Evolutionary conservation across 1,140 invertebrate species (phyloP).

Genomic region (Nymphalis io): DNA sequence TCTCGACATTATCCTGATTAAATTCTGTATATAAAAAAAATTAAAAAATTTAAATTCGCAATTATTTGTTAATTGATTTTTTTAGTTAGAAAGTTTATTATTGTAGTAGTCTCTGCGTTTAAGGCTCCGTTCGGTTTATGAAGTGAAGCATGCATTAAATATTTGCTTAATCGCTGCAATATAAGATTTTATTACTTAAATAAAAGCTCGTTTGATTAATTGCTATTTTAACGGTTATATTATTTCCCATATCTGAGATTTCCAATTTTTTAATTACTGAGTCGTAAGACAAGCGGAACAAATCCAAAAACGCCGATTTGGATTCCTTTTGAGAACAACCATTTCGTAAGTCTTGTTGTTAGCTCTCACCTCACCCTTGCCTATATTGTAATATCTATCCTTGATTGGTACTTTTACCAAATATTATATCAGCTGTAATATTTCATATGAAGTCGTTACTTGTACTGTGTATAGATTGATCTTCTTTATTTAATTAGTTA

Average conservation of each 20-base stretch:
- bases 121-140: constrained; percentile 18
- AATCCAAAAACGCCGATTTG: constrained; percentile 27
- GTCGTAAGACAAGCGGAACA: constrained; percentile 19
- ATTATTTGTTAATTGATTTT: constrained; percentile 32
- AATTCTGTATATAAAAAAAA: too few relatives aligned
- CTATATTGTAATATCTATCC: too few relatives aligned
- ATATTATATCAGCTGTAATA: too few relatives aligned
- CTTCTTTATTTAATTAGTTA: too few relatives aligned
- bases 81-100: constrained; percentile 23
- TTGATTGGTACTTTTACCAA: too few relatives aligned
- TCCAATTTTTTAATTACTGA: constrained; percentile 21
- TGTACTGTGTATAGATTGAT: too few relatives aligned
- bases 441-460: too few relatives aligned
- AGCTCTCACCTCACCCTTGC: too few relatives aligned
- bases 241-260: constrained; percentile 20
- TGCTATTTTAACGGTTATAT: constrained; percentile 29
- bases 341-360: background rate
- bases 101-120: background rate
- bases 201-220: constrained; percentile 32
- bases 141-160: constrained; percentile 30
- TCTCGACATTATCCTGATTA: too few relatives aligned
- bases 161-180: constrained; percentile 24
- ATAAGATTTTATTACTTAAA: constrained; percentile 35
- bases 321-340: background rate
- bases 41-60: background rate